These are phyloP conservation scores for Bolborhynchus lineola DNA, from an alignment of 2,113 vertebrate genomes.

Conservation along the genomic window DNA sequence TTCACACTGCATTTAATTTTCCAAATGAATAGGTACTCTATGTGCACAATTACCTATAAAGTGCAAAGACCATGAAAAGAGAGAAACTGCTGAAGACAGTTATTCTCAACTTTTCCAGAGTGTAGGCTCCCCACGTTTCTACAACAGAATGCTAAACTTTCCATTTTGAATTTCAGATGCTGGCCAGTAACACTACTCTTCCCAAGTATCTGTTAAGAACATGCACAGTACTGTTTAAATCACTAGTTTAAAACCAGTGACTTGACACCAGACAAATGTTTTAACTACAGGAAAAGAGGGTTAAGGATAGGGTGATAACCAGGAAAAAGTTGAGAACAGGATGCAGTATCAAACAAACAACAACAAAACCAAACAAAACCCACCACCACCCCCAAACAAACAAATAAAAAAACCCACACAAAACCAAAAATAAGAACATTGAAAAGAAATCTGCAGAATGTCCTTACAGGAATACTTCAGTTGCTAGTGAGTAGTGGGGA, in stretches of 20 bases:
- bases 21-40: not conserved
- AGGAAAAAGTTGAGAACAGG: not conserved
- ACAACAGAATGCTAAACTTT: not conserved
- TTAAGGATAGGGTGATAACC: not conserved
- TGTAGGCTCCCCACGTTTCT: accelerated
- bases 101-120: not conserved
- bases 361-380: no score
- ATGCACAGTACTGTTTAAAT: accelerated
- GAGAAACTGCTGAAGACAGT: not conserved
- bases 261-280: not conserved
- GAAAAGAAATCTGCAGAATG: not conserved
- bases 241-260: not conserved
- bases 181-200: not conserved
- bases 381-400: not conserved
- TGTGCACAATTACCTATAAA: not conserved
- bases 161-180: not conserved
- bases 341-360: not conserved
- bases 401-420: not conserved
- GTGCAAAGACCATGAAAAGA: not conserved
- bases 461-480: not conserved
- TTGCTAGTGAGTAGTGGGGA: not conserved
- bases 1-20: not conserved
- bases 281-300: not conserved
- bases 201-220: not conserved
- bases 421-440: not conserved